Conservation (phyloP, 2,113 vertebrate species). For the Boleophthalmus pectinirostris region DNA sequence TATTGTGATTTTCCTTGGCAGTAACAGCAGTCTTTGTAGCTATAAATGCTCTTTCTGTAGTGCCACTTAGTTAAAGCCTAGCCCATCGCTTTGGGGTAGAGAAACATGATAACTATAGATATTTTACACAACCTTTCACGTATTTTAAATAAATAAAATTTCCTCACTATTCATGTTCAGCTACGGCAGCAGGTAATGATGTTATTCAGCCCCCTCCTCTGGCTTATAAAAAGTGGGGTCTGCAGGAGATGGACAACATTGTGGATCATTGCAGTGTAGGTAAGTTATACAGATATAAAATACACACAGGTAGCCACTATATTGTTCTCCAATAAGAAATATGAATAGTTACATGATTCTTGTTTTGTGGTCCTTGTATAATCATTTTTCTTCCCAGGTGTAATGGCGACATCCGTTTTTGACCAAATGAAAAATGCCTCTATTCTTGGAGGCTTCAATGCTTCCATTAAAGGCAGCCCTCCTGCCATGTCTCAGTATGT, state of each 20-base stretch:
- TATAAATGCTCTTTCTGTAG: background rate
- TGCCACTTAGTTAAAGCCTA: background rate
- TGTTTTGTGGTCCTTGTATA: background rate
- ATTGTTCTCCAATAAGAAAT: background rate
- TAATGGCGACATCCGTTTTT: slow-evolving; percentile 94
- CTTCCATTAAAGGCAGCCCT: slow-evolving; percentile 92
- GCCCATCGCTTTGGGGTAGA: background rate
- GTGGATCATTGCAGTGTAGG: slow-evolving; percentile 94
- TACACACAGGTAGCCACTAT: background rate
- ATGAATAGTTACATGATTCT: background rate
- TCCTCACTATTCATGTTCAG: slow-evolving; percentile 72
- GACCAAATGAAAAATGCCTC: slow-evolving; percentile 99
- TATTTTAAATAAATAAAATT: background rate
- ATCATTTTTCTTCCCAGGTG: slow-evolving; percentile 71
- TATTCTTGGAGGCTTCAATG: slow-evolving; percentile 91
- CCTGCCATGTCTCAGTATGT: slow-evolving; percentile 98
- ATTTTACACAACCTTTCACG: background rate
- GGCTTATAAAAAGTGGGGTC: slow-evolving; percentile 98
- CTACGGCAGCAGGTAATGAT: slow-evolving; percentile 94
- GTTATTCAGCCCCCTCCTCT: slow-evolving; percentile 92
- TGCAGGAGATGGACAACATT: slow-evolving; percentile 92
- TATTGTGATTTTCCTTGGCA: background rate
- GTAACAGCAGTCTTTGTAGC: background rate
- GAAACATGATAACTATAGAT: background rate
- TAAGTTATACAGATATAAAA: slow-evolving; percentile 67